A percentile compares a stretch with the other conserved stretches of the same genome.
phyloP scores from a whole-genome alignment of 2,888 invertebrate genomes.

The Chrysolina americana region DNA sequence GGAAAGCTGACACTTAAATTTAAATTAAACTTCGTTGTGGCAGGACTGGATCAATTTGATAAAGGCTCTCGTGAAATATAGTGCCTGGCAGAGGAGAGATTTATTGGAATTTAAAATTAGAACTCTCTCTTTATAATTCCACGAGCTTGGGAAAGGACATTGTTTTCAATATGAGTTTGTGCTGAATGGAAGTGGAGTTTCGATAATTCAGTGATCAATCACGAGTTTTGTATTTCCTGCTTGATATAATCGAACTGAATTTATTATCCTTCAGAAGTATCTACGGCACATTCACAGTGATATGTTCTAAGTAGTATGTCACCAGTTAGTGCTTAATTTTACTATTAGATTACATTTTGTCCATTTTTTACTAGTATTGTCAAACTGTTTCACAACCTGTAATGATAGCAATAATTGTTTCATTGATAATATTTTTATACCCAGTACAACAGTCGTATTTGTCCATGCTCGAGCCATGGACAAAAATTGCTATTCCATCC shows the following conservation, averaged over 20 bases:
- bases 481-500: too few species aligned
- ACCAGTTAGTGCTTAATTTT: too few species aligned
- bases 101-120: slow-evolving; percentile 24
- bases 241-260: too few species aligned
- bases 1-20: background rate
- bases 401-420: too few species aligned
- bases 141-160: background rate
- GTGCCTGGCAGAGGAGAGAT: slow-evolving; percentile 20
- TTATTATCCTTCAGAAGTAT: background rate
- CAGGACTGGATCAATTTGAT: slow-evolving; percentile 14
- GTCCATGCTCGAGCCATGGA: too few species aligned
- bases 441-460: too few species aligned
- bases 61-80: background rate
- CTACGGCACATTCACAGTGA: background rate
- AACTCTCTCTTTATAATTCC: background rate
- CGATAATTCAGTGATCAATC: background rate
- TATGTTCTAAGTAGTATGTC: too few species aligned
- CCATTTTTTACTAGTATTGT: too few species aligned
- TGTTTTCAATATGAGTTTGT: background rate
- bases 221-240: background rate
- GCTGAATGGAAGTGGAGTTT: background rate
- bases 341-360: too few species aligned
- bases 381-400: too few species aligned
- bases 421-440: too few species aligned
- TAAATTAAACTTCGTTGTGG: slow-evolving; percentile 13